Evolutionary conservation across 2,888 invertebrate genomes (phyloP).

Genomic region (Platerodrilus igneus): DNA sequence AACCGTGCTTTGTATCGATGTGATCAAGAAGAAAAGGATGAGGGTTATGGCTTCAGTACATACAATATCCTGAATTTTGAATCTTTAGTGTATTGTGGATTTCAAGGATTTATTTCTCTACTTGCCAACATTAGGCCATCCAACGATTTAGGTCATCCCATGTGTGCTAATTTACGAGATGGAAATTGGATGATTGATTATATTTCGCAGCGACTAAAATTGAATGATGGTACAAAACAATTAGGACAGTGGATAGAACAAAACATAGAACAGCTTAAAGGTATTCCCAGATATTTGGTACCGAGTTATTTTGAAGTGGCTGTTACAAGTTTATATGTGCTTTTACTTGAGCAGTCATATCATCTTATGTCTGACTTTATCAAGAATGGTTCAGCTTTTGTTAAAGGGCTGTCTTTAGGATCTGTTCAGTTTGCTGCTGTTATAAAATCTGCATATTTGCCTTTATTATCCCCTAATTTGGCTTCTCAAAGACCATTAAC

Average conservation of each 20-base stretch:
- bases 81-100: slow-evolving; percentile 80
- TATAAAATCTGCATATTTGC: slow-evolving; percentile 73
- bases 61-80: slow-evolving; percentile 88
- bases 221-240: slow-evolving; percentile 56
- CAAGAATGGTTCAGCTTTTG: slow-evolving; percentile 68
- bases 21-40: slow-evolving; percentile 82
- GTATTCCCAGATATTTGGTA: slow-evolving; percentile 84
- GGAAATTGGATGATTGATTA: slow-evolving; percentile 95
- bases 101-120: slow-evolving; percentile 78
- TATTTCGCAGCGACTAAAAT: slow-evolving; percentile 67
- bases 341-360: slow-evolving; percentile 61
- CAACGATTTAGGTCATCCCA: slow-evolving; percentile 92
- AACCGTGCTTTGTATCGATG: slow-evolving; percentile 85
- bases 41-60: slow-evolving; percentile 72
- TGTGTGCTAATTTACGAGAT: slow-evolving; percentile 87
- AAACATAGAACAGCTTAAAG: slow-evolving; percentile 62
- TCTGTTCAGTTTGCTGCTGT: slow-evolving; percentile 81
- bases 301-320: slow-evolving; percentile 89
- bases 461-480: slow-evolving; percentile 68
- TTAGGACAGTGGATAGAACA: slow-evolving; percentile 65
- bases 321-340: slow-evolving; percentile 64
- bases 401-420: slow-evolving; percentile 74
- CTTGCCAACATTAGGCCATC: slow-evolving; percentile 68
- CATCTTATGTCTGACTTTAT: slow-evolving; percentile 68
- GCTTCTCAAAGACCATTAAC: slow-evolving; percentile 60